Conservation (phyloP, 2,888 invertebrate genomes). For the Microplitis deprimator region DNA sequence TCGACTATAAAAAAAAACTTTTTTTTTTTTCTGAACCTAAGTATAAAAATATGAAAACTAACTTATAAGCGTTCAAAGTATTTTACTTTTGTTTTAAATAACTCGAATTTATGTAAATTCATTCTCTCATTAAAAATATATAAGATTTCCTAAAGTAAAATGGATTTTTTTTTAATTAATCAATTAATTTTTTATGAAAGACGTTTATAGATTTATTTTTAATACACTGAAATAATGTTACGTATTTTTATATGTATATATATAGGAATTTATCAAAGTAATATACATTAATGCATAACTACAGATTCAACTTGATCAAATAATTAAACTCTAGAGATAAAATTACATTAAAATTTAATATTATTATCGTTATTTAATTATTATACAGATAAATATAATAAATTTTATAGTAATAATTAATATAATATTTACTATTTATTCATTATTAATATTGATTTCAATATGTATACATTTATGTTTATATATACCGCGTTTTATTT, state of each 20-base stretch:
- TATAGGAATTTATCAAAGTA: not conserved
- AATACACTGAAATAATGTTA: slow-evolving; percentile 1
- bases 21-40: too few relatives aligned
- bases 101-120: too few relatives aligned
- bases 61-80: too few relatives aligned
- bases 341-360: slow-evolving; percentile 18
- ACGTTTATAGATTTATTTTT: not conserved
- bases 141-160: too few relatives aligned
- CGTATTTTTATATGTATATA: not conserved
- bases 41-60: too few relatives aligned
- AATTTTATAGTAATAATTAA: not conserved
- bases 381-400: not conserved
- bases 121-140: too few relatives aligned
- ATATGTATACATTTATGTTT: too few relatives aligned
- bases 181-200: not conserved
- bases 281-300: slow-evolving; percentile 10
- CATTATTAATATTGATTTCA: not conserved
- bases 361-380: slow-evolving; percentile 27
- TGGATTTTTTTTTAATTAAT: too few relatives aligned
- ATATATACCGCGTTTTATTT: not conserved
- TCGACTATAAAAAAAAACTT: too few relatives aligned
- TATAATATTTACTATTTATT: not conserved
- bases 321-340: slow-evolving; percentile 32
- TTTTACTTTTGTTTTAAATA: too few relatives aligned
- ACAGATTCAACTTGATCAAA: slow-evolving; percentile 46